Base-by-base conservation (phyloP, 2,113 vertebrate species). In the Aldabrachelys gigantea region DNA sequence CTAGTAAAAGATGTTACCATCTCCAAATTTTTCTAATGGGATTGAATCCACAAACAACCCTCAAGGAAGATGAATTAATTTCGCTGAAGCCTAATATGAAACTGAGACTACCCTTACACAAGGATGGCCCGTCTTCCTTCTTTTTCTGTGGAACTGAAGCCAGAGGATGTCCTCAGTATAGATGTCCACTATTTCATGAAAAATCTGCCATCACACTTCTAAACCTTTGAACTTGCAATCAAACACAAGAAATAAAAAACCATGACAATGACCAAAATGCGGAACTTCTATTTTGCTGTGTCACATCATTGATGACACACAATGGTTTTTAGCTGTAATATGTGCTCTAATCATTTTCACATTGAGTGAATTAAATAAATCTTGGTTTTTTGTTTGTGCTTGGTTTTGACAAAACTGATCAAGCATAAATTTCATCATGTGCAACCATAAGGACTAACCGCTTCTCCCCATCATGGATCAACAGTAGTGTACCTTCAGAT, bases 201-300 rank as follows among this genome's bases (percentile, higher is more conserved):
- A 5, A 59, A 53, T 16, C 82, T 56, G 35, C 29, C 38, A 53
- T 6, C 65, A 27, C 25, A 86, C 35, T 17, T n/a, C 14, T n/a
- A 69, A 69, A 69, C 35, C 62, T n/a, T 69, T 8, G 1, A 69
- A n/a, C 35, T 31, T 69, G 35, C 16, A 17, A 50, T 50, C 50
- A 50, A 16, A n/a, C 62, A n/a, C 6, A 69, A 69, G 35, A 8
- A 17, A 69, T 69, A 8, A 69, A 69, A 69, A 35, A 6, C 35
- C 4, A 69, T 35, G 14, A 69, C 35, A 89, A 92, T 14, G 82
- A 84, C 24, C 3, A 2, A 82, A 90, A 92, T 24, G 10, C 0
- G 0, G 3, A 81, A 84, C 17, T 4, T 80, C 3, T 0, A 2
- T 50, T 89, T 57, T 79, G 9, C 10, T 35, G 1, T 5, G 2